Base-by-base conservation (phyloP, 2,888 invertebrate species). In the Drosophila austrosaltans region DNA sequence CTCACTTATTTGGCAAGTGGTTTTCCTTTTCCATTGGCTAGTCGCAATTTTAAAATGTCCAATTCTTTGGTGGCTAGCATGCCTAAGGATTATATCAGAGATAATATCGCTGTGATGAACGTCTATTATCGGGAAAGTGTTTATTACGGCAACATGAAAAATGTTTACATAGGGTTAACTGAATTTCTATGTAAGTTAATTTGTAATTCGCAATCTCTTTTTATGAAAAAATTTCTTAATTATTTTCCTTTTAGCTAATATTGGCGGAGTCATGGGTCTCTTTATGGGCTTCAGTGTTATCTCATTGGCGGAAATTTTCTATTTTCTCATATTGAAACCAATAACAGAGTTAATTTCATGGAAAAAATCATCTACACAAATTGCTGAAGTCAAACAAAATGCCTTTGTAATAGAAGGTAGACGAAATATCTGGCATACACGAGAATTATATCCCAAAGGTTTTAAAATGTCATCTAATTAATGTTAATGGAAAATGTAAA, bases 201-300 rank as follows among this genome's bases (percentile, higher is more conserved):
- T 7, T 0, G 1, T 2, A 22, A 16, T 4, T 4, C 5, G 2
- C 25, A 3, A 20, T 28, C 2, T 36, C 8, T 7, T 36, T 36
- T 4, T 22, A 8, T 5, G 1, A 3, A 36, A 30, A 6, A 2
- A 3, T 8, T 3, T 10, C 39, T 54, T 53, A 1, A 8, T 7
- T 4, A 12, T 44, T 54, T 53, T 32, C 3, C 60, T 93, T 94
- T 53, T 92, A 97, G 97, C 96, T 0, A 96, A 96, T 88, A 95
- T 96, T 0, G 97, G 97, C 12, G 97, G 97, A 3, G 93, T 97
- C 2, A 93, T 97, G 36, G 96, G 97, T 0, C 93, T 97, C 0
- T 96, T 96, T 90, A 79, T 91, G 90, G 97, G 97, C 0, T 97
- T 97, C 91, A 97, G 97, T 87, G 95, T 96, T 81, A 94, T 97